These are phyloP conservation scores for Episyrphus balteatus DNA, from an alignment of 1,140 invertebrate species.

Conservation along the genomic window DNA sequence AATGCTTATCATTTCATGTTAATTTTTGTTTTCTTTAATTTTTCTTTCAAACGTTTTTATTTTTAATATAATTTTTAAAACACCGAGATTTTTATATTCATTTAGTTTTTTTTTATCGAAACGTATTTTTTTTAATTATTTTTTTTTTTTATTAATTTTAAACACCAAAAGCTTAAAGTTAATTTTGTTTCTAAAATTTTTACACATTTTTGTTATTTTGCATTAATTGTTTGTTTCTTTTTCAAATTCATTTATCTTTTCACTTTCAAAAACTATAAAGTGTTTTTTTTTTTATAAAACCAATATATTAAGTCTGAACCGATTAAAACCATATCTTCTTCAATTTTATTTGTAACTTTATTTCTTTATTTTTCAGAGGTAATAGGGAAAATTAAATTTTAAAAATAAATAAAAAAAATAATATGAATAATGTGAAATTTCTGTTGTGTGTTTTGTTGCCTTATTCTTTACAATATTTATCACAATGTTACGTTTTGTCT, in stretches of 20 bases:
- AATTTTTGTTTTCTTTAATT: slow-evolving; percentile 4
- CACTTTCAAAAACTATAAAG: background rate
- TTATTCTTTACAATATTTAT: slow-evolving; percentile 5
- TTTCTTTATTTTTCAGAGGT: background rate
- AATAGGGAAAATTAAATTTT: background rate
- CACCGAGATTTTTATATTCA: slow-evolving; percentile 13
- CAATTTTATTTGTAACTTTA: background rate
- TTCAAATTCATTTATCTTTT: background rate
- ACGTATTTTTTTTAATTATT: slow-evolving; percentile 21
- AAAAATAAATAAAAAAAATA: too few species aligned
- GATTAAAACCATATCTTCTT: background rate
- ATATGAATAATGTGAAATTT: background rate
- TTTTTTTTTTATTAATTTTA: slow-evolving; percentile 26
- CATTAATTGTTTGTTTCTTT: background rate
- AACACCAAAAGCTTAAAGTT: slow-evolving; percentile 39
- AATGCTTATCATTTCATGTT: background rate
- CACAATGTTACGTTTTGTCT: slow-evolving; percentile 1
- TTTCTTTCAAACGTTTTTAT: slow-evolving; percentile 3
- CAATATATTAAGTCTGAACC: background rate
- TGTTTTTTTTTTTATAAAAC: slow-evolving; percentile 5
- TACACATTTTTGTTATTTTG: background rate
- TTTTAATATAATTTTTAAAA: slow-evolving; percentile 15
- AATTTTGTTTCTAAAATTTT: slow-evolving; percentile 29
- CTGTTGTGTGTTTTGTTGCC: background rate
- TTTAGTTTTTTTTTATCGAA: slow-evolving; percentile 22